Percentiles rank a stretch among this genome's conserved stretches.
phyloP scores from a whole-genome alignment of 53 echinoderm and acorn worm species.

The Glandiceps talaboti region DNA sequence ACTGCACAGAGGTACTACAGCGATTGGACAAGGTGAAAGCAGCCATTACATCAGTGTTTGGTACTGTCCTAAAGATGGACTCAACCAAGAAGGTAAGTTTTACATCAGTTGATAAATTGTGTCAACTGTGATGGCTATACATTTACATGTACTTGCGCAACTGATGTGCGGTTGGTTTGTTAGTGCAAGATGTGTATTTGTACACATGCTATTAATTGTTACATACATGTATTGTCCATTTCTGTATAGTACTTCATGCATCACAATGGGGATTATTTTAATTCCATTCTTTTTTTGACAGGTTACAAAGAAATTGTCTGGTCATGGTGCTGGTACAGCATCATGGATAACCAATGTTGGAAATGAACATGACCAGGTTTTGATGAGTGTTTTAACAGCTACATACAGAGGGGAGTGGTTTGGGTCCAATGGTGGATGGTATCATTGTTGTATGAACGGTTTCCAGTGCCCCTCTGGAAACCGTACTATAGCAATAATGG shows the following conservation, averaged over 20 bases:
- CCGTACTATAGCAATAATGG: too few species aligned
- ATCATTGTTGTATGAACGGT: too few species aligned
- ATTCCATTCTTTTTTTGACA: neutral
- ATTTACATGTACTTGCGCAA: too few species aligned
- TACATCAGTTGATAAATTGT: too few species aligned
- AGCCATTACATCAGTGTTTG: conserved; percentile 48
- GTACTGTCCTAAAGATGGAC: conserved; percentile 51
- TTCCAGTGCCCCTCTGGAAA: too few species aligned
- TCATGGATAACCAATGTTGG: conserved; percentile 57
- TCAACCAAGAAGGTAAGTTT: conserved; percentile 54
- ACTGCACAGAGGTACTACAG: conserved; percentile 45
- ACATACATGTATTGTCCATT: too few species aligned
- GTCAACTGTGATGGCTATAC: too few species aligned
- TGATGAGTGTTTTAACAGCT: conserved; percentile 50
- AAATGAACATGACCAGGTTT: conserved; percentile 56
- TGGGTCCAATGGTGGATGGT: conserved; percentile 28
- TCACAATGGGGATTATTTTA: too few species aligned
- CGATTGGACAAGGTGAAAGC: conserved; percentile 41
- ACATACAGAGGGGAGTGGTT: conserved; percentile 40
- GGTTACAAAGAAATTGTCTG: conserved; percentile 32
- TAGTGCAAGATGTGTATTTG: too few species aligned
- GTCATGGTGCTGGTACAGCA: conserved; percentile 14
- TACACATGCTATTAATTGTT: too few species aligned
- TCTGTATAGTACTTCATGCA: too few species aligned
- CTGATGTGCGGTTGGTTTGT: too few species aligned